Evolutionary conservation across 2,888 invertebrate genomes (phyloP).

Genomic region (Agrochola lychnidis): DNA sequence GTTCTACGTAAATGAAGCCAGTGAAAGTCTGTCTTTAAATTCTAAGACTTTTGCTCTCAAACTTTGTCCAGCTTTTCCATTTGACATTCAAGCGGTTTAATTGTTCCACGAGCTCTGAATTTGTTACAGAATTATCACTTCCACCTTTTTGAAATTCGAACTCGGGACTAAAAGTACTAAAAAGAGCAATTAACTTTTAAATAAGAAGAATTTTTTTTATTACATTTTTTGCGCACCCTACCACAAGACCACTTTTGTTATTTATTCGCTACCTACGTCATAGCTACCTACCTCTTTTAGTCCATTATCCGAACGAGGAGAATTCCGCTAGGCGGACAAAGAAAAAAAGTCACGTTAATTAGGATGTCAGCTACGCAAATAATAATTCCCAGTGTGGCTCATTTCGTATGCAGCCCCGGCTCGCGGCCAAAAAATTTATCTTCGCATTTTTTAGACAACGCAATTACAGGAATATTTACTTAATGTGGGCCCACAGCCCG

Average conservation of each 20-base stretch:
- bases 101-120: slow-evolving; percentile 81
- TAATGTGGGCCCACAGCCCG: slow-evolving; percentile 76
- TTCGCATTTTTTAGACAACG: slow-evolving; percentile 84
- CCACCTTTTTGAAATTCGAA: slow-evolving; percentile 75
- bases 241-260: slow-evolving; percentile 65
- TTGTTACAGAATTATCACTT: slow-evolving; percentile 73
- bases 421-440: slow-evolving; percentile 84
- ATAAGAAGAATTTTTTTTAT: slow-evolving; percentile 64
- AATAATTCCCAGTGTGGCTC: slow-evolving; percentile 84
- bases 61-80: slow-evolving; percentile 82
- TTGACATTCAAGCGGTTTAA: slow-evolving; percentile 84
- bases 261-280: slow-evolving; percentile 68
- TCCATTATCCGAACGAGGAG: slow-evolving; percentile 78
- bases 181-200: slow-evolving; percentile 70
- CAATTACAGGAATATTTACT: slow-evolving; percentile 88
- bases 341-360: slow-evolving; percentile 87
- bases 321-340: slow-evolving; percentile 78
- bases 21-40: slow-evolving; percentile 75
- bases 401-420: slow-evolving; percentile 85
- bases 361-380: slow-evolving; percentile 88
- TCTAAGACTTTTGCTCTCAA: slow-evolving; percentile 78
- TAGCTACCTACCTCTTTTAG: slow-evolving; percentile 54
- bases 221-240: slow-evolving; percentile 49
- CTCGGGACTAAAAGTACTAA: slow-evolving; percentile 66
- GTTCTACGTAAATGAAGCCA: slow-evolving; percentile 70